Evolutionary conservation across 2,113 vertebrate species (phyloP).

Genomic region (Podarcis cretensis): DNA sequence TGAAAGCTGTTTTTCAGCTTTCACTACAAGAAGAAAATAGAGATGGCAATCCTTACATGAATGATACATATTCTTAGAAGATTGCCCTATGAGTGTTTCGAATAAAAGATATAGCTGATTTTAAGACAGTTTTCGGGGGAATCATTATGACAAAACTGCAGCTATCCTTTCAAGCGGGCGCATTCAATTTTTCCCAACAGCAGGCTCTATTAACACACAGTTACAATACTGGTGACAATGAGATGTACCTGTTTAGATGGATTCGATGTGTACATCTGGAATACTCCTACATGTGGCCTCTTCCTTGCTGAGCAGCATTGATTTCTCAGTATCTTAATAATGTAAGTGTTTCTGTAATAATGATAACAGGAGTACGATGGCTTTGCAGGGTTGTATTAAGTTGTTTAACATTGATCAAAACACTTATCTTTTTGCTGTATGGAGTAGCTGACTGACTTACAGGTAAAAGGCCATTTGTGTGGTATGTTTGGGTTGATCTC

Average conservation of each 20-base stretch:
- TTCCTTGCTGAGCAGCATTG: not conserved
- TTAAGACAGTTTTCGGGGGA: not conserved
- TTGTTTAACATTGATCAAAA: not conserved
- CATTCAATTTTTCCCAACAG: not conserved
- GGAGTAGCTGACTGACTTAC: not conserved
- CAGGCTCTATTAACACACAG: not conserved
- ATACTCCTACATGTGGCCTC: not conserved
- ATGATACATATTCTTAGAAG: not conserved
- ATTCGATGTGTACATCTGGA: not conserved
- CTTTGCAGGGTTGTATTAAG: not conserved
- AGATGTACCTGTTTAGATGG: not conserved
- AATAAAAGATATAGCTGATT: not conserved
- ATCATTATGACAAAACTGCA: not conserved
- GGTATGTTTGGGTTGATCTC: not conserved
- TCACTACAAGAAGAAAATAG: not conserved
- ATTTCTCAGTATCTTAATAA: constrained; percentile 1
- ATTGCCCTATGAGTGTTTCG: not conserved
- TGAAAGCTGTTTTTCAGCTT: not conserved
- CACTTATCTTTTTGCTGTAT: not conserved
- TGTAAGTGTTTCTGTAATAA: not conserved
- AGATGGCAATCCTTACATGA: not conserved
- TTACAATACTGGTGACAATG: not conserved
- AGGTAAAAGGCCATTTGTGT: not conserved
- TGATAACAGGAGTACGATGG: not conserved
- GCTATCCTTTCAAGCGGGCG: not conserved